Base-by-base conservation (phyloP, 1,140 invertebrate genomes). In the Pseudobourletiella spinata region DNA sequence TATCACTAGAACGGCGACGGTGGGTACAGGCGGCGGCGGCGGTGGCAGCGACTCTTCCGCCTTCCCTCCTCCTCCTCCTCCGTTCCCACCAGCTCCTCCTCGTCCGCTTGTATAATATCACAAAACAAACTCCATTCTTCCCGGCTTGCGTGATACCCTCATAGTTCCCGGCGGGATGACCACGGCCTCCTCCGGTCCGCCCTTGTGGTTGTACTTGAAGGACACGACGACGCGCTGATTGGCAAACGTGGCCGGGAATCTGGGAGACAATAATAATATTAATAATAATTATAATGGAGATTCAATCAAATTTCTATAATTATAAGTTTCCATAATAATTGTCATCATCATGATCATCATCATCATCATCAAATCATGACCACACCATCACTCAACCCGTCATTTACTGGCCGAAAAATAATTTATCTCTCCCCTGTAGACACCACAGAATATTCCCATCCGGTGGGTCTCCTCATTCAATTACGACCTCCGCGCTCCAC, bases 221-320 rank as follows among this genome's bases (percentile, higher is more conserved):
- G 30, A 63, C 42, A 64, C 15, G 24, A 50, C 25, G 50, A 63
- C 24, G 14, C 42, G 50, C 51, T 56, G 46, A 57, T 65, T 55
- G 25, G 60, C 58, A 73, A 66, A 57, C 30, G 59, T 32, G 42
- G 61, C 46, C 48, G 73, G 74, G 72, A 79, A 78, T 77, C 74
- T 25, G 74, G 72, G n/a, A 73, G 25, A 28, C 14, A 48, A 48
- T n/a, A 48, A 48, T n/a, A 14, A 48, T 48, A n/a, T 6, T 48
- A 11, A 48, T 48, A 14, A 22, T 48, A 14, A 14, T 15, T 11
- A 15, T 20, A 48, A n/a, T 39, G 32, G 8, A 39, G 8, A 39
- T 11, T 39, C 32, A 39, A 39, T 39, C 8, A n/a, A 8, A 39
- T 39, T 39, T 39, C 32, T 39, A 11, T 11, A 8, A 39, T n/a